Conservation (phyloP, 2,113 vertebrate species). For the Sterrhoptilus dennistouni region DNA sequence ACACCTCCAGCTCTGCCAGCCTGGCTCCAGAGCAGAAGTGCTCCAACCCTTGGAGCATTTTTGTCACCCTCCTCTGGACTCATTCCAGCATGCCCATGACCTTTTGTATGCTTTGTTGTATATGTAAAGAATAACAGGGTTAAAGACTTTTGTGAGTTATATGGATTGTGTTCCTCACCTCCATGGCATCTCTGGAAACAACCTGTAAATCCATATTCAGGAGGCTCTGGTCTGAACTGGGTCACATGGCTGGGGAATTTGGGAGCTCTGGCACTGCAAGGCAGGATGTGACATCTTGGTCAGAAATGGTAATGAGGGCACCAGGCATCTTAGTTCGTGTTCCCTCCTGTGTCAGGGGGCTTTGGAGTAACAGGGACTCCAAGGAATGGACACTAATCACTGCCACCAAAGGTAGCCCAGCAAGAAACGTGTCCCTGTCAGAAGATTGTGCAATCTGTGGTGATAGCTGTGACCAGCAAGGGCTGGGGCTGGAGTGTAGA, state of each 20-base stretch:
- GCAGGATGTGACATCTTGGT: background rate
- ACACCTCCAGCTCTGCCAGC: accelerated
- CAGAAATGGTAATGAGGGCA: background rate
- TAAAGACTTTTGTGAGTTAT: background rate
- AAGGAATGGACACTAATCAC: accelerated
- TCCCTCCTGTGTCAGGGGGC: background rate
- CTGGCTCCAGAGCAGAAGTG: background rate
- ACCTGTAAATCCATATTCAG: background rate
- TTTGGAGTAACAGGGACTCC: background rate
- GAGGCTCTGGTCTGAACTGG: background rate
- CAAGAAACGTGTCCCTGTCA: background rate
- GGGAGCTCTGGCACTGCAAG: accelerated
- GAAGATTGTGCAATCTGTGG: background rate
- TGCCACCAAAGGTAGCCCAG: background rate
- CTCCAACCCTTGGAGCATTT: background rate
- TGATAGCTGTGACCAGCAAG: background rate
- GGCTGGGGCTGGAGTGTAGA: accelerated
- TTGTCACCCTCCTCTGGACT: background rate
- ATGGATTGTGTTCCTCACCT: background rate
- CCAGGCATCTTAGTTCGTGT: background rate
- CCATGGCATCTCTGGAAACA: background rate
- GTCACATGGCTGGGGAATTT: accelerated
- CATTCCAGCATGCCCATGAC: background rate
- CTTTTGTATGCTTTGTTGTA: background rate
- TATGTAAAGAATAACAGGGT: background rate